Evolutionary conservation across 1,140 invertebrate species (phyloP).

Genomic region (Macrostomum lignano): DNA sequence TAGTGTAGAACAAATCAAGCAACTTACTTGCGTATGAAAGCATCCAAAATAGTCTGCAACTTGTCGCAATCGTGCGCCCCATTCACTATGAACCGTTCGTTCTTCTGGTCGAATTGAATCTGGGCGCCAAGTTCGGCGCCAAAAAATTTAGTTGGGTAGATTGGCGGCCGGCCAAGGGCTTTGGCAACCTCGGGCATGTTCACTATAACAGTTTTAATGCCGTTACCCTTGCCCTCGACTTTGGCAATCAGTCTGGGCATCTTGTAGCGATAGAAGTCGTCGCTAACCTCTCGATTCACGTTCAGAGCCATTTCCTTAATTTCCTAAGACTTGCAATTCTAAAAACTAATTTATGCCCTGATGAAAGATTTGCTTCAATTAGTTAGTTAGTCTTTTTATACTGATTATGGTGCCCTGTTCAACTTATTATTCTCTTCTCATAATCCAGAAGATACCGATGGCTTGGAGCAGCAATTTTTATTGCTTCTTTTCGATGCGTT

Average conservation of each 20-base stretch:
- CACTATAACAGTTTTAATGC: slow-evolving; percentile 96
- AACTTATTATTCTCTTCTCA: too few species aligned
- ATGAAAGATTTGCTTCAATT: too few species aligned
- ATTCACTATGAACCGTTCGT: slow-evolving; percentile 96
- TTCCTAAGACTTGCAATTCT: too few species aligned
- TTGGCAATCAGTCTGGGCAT: slow-evolving; percentile 94
- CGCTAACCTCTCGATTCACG: slow-evolving; percentile 75
- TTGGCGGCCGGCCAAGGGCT: slow-evolving; percentile 74
- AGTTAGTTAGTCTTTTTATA: too few species aligned
- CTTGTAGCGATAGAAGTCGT: slow-evolving; percentile 98
- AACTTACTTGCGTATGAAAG: slow-evolving; percentile 78
- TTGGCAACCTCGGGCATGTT: slow-evolving; percentile 97
- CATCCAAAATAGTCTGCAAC: slow-evolving; percentile 75
- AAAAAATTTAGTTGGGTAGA: slow-evolving; percentile 98
- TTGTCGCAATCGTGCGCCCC: slow-evolving; percentile 86
- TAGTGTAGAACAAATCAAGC: too few species aligned
- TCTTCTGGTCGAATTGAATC: slow-evolving; percentile 89
- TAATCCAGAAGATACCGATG: too few species aligned
- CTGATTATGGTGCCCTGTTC: too few species aligned
- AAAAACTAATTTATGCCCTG: too few species aligned
- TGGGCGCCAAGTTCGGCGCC: slow-evolving; percentile 95
- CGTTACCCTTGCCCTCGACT: slow-evolving; percentile 65
- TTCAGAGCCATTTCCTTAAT: slow-evolving; percentile 38
- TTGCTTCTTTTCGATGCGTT: too few species aligned
- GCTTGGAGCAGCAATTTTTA: too few species aligned